These are phyloP conservation scores for Drosophila virilis DNA, from an alignment of 1,140 invertebrate genomes.

Conservation along the genomic window DNA sequence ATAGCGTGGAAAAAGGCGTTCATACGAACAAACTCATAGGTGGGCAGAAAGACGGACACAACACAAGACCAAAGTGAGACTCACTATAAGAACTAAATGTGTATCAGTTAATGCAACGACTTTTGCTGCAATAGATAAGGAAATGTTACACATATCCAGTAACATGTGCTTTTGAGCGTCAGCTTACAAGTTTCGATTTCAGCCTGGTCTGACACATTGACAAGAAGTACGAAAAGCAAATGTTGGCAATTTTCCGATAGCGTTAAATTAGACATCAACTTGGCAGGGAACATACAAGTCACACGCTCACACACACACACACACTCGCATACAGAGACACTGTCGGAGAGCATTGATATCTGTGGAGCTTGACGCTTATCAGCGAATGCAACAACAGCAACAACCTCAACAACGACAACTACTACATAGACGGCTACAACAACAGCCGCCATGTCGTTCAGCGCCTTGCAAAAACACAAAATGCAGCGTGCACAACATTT, in stretches of 20 bases:
- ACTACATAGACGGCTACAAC: constrained; percentile 17
- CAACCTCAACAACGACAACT: constrained; percentile 5
- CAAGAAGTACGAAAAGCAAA: constrained; percentile 58
- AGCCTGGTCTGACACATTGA: constrained; percentile 72
- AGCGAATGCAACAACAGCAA: constrained; percentile 35
- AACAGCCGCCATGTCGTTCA: constrained; percentile 56
- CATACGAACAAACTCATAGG: too few species aligned
- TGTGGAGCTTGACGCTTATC: constrained; percentile 64
- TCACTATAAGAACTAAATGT: background rate
- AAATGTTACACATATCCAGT: constrained; percentile 56
- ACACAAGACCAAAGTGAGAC: too few species aligned
- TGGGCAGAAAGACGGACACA: too few species aligned
- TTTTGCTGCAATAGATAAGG: constrained; percentile 16
- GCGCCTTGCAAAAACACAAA: constrained; percentile 68
- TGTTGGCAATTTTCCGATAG: constrained; percentile 71
- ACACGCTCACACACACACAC: constrained; percentile 15
- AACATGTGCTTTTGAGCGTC: constrained; percentile 70
- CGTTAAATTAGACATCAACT: constrained; percentile 82
- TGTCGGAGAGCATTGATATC: constrained; percentile 56
- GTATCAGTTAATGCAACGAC: constrained; percentile 25
- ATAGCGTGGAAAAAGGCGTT: too few species aligned
- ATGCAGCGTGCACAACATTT: constrained; percentile 66
- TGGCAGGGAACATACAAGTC: constrained; percentile 58
- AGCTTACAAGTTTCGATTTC: constrained; percentile 60
- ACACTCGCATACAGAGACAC: constrained; percentile 24